Evolutionary conservation across 2,888 invertebrate species (phyloP).

Genomic region (Herminia tarsipennalis): DNA sequence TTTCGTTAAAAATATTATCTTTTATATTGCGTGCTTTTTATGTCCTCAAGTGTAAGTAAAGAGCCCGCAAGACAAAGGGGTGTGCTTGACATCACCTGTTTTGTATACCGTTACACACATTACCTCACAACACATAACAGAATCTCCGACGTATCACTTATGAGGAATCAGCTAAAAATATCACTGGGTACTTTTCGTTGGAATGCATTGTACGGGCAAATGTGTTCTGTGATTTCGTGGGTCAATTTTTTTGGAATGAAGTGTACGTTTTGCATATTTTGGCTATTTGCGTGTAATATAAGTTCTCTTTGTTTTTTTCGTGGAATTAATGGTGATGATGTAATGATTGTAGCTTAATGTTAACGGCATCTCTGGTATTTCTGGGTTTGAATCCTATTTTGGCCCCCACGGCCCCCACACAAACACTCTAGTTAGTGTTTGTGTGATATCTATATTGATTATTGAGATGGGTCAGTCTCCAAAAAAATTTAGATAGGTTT

Average conservation of each 20-base stretch:
- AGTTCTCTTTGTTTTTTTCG: not conserved
- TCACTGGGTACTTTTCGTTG: constrained; percentile 11
- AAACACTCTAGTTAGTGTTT: too few species aligned
- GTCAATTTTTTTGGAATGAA: constrained; percentile 7
- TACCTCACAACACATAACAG: constrained; percentile 20
- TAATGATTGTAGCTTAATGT: too few species aligned
- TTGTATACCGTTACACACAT: constrained; percentile 15
- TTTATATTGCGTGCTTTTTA: constrained; percentile 21
- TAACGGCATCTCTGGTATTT: too few species aligned
- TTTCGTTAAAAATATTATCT: constrained; percentile 7
- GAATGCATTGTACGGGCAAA: not conserved
- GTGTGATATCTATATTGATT: too few species aligned
- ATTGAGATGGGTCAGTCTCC: too few species aligned
- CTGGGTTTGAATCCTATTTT: too few species aligned
- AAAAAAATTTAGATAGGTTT: too few species aligned
- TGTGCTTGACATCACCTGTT: constrained; percentile 50
- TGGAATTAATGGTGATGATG: too few species aligned
- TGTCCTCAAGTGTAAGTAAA: constrained; percentile 39
- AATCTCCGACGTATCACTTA: constrained; percentile 17
- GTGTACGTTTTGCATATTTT: constrained; percentile 1
- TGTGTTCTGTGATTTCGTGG: constrained; percentile 1
- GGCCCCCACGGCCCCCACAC: too few species aligned
- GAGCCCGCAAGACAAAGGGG: constrained; percentile 43
- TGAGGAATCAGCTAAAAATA: constrained; percentile 22
- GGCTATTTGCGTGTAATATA: not conserved